phyloP scores from a whole-genome alignment of 35 echinoderm and acorn worm species.

The Apostichopus californicus region DNA sequence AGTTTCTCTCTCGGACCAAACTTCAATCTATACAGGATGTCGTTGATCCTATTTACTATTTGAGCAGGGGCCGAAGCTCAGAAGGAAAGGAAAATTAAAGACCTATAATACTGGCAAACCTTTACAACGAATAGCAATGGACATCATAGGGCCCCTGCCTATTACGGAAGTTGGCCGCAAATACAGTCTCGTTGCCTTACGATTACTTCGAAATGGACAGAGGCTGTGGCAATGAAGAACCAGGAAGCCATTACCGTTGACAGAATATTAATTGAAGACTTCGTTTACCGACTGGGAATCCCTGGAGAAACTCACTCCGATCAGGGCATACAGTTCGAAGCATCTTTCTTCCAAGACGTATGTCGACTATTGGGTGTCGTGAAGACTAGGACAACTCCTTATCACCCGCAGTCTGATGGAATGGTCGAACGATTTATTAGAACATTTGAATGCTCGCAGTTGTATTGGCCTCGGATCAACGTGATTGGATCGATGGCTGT shows the following conservation, averaged over 20 bases:
- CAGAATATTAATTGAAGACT: background rate
- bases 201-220: background rate
- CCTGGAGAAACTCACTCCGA: background rate
- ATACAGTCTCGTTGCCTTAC: background rate
- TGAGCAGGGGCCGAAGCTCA: background rate
- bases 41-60: background rate
- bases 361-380: background rate
- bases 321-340: background rate
- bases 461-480: background rate
- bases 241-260: background rate
- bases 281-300: background rate
- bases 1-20: background rate
- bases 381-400: background rate
- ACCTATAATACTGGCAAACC: background rate
- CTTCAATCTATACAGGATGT: background rate
- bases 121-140: background rate
- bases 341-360: background rate
- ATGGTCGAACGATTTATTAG: background rate
- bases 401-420: too few relatives aligned
- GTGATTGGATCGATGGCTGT: conserved; percentile 41
- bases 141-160: background rate
- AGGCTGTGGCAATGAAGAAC: background rate
- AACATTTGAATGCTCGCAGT: background rate
- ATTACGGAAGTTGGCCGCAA: background rate
- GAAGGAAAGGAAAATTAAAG: background rate